These are phyloP conservation scores for Isichthys henryi DNA, from an alignment of 2,113 vertebrate genomes.

Conservation along the genomic window DNA sequence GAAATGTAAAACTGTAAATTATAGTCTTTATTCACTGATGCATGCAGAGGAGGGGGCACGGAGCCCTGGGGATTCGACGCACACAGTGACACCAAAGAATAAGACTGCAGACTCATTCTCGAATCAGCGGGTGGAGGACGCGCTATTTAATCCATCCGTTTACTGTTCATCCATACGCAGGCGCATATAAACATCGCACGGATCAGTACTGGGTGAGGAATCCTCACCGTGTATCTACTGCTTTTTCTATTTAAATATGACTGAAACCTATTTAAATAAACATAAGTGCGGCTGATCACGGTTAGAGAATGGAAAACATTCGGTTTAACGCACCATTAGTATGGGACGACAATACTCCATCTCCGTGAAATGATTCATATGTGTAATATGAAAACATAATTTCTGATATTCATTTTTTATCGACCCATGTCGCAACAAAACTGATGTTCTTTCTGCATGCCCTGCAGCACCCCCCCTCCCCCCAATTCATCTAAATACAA, in stretches of 20 bases:
- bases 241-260: background rate
- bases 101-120: background rate
- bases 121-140: conserved; percentile 9
- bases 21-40: conserved; percentile 13
- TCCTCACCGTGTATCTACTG: background rate
- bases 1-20: conserved; percentile 25
- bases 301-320: background rate
- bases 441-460: conserved; percentile 20
- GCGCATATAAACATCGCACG: background rate
- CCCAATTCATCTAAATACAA: conserved; percentile 40
- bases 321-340: background rate
- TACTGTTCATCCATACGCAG: background rate
- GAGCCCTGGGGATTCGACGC: background rate
- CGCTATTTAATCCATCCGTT: background rate
- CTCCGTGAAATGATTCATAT: background rate
- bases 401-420: conserved; percentile 18
- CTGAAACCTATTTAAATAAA: background rate
- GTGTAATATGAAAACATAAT: conserved; percentile 20
- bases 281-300: conserved; percentile 8
- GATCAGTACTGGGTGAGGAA: background rate
- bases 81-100: background rate
- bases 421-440: conserved; percentile 10
- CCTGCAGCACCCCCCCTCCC: background rate
- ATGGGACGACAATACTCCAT: background rate
- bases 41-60: conserved; percentile 8